Evolutionary conservation across 2,113 vertebrate species (phyloP).

Genomic region (Grantiella picta): DNA sequence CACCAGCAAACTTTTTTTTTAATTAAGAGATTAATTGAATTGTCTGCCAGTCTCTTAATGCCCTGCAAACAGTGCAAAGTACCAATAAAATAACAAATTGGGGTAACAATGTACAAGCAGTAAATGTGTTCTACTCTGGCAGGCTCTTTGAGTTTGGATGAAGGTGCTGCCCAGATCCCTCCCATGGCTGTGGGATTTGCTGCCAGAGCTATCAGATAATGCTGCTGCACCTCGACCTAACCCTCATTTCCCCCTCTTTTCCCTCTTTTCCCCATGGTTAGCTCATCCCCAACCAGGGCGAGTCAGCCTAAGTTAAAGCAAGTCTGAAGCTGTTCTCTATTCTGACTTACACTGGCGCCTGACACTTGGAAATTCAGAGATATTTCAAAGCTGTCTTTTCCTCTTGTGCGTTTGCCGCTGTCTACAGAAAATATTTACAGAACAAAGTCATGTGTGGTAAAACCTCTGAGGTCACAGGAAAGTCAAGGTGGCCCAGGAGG

Average conservation of each 20-base stretch:
- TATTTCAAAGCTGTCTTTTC: neutral
- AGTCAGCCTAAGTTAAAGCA: neutral
- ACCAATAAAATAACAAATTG: neutral
- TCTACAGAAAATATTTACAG: conserved; percentile 16
- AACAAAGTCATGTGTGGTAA: neutral
- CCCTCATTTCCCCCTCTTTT: neutral
- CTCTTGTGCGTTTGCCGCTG: neutral
- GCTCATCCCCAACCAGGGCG: neutral
- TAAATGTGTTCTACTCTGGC: neutral
- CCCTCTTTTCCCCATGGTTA: neutral
- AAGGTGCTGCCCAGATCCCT: neutral
- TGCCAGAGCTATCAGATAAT: neutral
- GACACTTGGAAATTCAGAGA: neutral
- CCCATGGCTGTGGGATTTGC: neutral
- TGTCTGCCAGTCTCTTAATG: neutral
- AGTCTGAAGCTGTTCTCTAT: neutral
- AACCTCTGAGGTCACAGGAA: conserved; percentile 1
- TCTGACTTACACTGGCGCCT: neutral
- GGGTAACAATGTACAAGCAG: neutral
- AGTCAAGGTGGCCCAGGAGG: neutral
- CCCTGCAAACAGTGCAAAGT: neutral
- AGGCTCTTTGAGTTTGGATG: neutral
- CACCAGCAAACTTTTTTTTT: neutral
- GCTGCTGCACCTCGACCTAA: neutral
- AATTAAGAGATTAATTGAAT: neutral